Conservation (phyloP, 2,113 vertebrate genomes). For the Bos taurus region ARS-UCD2.0 NC_037338.1:828001-828500, state of each 20-base stretch:
- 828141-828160: background rate
- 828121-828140: background rate
- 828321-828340: background rate
- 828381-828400: background rate
- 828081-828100: background rate
- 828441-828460: background rate
- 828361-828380: background rate
- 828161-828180: background rate
- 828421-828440: background rate
- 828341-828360: background rate
- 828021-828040: background rate
- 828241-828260: background rate
- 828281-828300: background rate
- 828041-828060: background rate
- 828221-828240: background rate
- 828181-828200: background rate
- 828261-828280: background rate
- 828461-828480: background rate
- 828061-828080: background rate
- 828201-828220: background rate
- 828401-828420: fast-evolving
- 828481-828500: background rate
- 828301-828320: background rate
- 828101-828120: background rate
- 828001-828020: background rate